Percentiles rank a stretch among this genome's conserved stretches.
These are phyloP conservation scores for Cyrtorhinus lividipennis DNA, from an alignment of 1,140 invertebrate species.

Conservation along the genomic window DNA sequence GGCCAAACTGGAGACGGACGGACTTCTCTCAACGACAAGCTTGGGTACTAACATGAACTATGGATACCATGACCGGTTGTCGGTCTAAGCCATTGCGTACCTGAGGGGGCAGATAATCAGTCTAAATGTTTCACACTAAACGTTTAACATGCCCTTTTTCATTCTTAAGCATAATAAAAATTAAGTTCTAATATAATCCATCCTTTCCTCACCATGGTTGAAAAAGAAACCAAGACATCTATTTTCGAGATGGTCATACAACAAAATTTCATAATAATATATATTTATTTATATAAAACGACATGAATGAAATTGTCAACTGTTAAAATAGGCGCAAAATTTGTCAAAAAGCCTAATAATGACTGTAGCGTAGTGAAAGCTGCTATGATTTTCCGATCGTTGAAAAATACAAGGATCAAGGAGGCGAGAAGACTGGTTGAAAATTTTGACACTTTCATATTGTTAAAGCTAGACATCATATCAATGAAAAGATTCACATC, in stretches of 20 bases:
- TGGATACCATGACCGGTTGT: too few relatives aligned
- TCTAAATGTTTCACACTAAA: too few relatives aligned
- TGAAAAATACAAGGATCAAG: neutral
- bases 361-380: neutral
- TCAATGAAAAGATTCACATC: neutral
- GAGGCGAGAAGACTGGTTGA: neutral
- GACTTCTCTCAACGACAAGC: conserved; percentile 67
- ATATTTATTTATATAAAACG: conserved; percentile 7
- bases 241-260: too few relatives aligned
- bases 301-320: conserved; percentile 3
- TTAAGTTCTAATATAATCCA: too few relatives aligned
- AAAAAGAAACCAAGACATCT: too few relatives aligned
- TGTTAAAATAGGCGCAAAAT: neutral
- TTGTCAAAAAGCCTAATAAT: conserved; percentile 5
- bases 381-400: neutral
- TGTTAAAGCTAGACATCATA: neutral
- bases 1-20: conserved; percentile 64
- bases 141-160: too few relatives aligned
- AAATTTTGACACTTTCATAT: neutral
- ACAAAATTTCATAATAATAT: conserved; percentile 7
- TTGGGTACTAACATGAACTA: conserved; percentile 64
- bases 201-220: too few relatives aligned
- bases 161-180: too few relatives aligned
- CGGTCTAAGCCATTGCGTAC: too few relatives aligned
- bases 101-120: too few relatives aligned